Base-by-base conservation (phyloP, 2,797 vertebrate species). In the Cossypha niveicapilla region DNA sequence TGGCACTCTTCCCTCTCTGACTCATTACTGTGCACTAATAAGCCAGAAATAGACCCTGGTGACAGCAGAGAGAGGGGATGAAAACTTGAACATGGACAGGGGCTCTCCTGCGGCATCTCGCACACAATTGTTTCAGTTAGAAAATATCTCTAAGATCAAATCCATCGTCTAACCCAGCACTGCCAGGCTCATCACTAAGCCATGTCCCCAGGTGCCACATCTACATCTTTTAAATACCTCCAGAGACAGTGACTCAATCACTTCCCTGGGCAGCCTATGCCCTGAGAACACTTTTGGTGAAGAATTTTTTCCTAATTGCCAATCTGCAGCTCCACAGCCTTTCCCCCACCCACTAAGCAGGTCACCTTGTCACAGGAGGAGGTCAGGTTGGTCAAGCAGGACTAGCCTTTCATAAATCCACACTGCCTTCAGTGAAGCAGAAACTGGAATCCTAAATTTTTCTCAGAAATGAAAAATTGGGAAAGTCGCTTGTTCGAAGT, bases 1-100 rank as follows among this genome's bases (percentile, higher is more conserved):
- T 93, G 92, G 90, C 94, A 85, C 86, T 87, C 90, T 87, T 93
- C 93, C 92, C 94, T 84, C 90, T 94, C 92, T 95, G 95, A 94
- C 93, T 96, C 96, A 94, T 71, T 85, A 60, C 83, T 44, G 44
- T 94, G 93, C 81, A 89, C 80, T 90, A 92, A 90, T 60, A 30
- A 80, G 61, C 84, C 93, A 94, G 81, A 96, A 96, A 93, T 80
- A 94, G 93, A 81, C 48, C 67, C 42, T 74, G 63, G 88, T 90
- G 88, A 95, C 90, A 94, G 84, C 84, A 90, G 74, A 92, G 19
- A 42, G 45, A 53, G 82, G 62, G 71, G 65, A 86, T 77, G 74
- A 94, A 61, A 82, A 81, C 74, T 34, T 60, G 18, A 90, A 77
- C 67, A 62, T 0, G 27, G 87, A 68, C 62, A 41, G 3, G 28